Percentiles rank a stretch among this genome's conserved stretches.
Conservation (phyloP, 2,113 vertebrate genomes). For the Peromyscus leucopus region DNA sequence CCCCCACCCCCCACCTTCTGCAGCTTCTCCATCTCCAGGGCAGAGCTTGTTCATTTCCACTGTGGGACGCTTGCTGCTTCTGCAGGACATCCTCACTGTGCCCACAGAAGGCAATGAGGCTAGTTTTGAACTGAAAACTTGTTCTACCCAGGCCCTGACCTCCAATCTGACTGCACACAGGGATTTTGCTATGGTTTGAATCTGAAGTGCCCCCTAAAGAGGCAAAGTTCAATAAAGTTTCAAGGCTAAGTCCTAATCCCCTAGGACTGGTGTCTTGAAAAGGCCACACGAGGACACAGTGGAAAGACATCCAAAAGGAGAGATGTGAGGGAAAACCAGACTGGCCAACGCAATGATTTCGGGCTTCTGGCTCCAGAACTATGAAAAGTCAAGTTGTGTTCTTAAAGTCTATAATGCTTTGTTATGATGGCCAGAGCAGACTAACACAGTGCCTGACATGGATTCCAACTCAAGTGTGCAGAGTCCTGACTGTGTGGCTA, state of each 20-base stretch:
- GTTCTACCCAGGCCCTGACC: neutral
- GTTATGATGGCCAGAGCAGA: neutral
- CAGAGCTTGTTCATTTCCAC: neutral
- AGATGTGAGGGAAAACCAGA: neutral
- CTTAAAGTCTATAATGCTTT: neutral
- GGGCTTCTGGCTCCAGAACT: neutral
- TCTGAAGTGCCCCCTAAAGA: neutral
- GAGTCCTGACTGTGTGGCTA: accelerated
- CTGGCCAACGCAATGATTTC: neutral
- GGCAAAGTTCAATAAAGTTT: neutral
- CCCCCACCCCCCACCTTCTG: neutral
- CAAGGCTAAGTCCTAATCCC: neutral
- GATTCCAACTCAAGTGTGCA: accelerated
- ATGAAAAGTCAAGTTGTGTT: neutral
- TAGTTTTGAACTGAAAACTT: neutral
- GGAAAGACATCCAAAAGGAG: neutral
- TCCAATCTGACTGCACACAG: neutral
- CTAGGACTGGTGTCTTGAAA: neutral
- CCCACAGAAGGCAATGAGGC: neutral
- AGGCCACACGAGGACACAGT: neutral
- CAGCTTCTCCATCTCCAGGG: neutral
- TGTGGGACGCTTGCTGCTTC: neutral
- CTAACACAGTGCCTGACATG: neutral
- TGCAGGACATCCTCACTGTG: neutral
- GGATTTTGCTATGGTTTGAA: neutral